Evolutionary conservation across 2,797 vertebrate genomes (phyloP), one percentile per base, ranked within the genome.

Genomic region (Anabacerthia variegaticeps): DNA sequence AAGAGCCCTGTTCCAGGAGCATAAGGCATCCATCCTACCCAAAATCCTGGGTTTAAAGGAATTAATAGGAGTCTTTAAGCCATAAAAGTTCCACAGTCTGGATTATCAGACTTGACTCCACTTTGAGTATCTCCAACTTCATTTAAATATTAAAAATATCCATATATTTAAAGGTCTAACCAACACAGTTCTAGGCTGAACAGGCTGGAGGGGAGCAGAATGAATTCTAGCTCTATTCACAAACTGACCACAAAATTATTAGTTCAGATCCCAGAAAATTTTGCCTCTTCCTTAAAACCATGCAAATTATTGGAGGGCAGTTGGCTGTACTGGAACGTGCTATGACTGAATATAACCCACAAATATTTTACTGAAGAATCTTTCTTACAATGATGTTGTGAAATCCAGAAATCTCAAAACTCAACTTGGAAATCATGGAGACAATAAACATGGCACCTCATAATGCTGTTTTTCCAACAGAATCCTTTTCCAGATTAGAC

Each of bases 401-500:
- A 95, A 93, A 95, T 73, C 83, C 83, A 92, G 56, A 92, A 86
- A 90, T 63, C 93, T 65, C 74, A 85, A 90, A 95, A 85, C 48
- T 84, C 65, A 52, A 54, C 77, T 92, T 87, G 74, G 83, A 86
- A 94, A 37, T 86, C 79, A 79, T 0, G 15, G 34, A 79, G 67
- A 92, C 87, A 95, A 83, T 86, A 96, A 86, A 93, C 52, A 78
- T 13, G n/a, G 88, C 86, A 94, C 86, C 84, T 94, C 84, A 88
- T 93, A 94, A 91, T 12, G 46, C 30, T 81, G 48, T 52, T 77
- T 86, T 68, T 76, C 69, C 59, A 91, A 71, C 21, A 88, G 26
- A 80, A 92, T 71, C 76, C 28, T 74, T 81, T 73, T 93, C 67
- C 59, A 87, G 77, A 85, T 90, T 65, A 92, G 76, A 46, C 34